Evolutionary conservation across 2,113 vertebrate species (phyloP).

Genomic region (Entosphenus tridentatus): DNA sequence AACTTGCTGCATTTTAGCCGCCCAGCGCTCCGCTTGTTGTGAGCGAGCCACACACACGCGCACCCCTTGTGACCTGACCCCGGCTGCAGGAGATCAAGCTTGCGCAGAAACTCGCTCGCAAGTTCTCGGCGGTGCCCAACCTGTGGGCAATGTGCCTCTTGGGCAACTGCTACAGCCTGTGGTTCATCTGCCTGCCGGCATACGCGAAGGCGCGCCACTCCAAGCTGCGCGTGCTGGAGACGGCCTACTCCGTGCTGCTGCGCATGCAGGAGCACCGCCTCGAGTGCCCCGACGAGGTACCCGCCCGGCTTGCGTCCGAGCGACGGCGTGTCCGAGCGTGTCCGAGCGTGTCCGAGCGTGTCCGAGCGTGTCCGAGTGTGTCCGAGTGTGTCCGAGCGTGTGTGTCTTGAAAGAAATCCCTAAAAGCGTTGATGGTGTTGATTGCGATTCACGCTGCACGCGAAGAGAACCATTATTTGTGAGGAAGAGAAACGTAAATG

Average conservation of each 20-base stretch:
- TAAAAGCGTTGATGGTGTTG: too few relatives aligned
- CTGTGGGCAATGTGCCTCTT: constrained; percentile 94
- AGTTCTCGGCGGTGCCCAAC: constrained; percentile 69
- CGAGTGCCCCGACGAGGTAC: constrained; percentile 83
- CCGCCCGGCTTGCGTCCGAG: neutral
- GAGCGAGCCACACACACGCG: too few relatives aligned
- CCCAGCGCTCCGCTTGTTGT: too few relatives aligned
- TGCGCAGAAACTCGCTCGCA: constrained; percentile 76
- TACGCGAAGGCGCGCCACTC: constrained; percentile 69
- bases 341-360: too few relatives aligned
- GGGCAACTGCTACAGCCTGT: constrained; percentile 73
- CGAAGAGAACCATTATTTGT: too few relatives aligned
- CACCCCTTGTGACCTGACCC: neutral
- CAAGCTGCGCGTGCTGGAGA: constrained; percentile 70
- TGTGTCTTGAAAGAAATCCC: too few relatives aligned
- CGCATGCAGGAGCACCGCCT: constrained; percentile 88
- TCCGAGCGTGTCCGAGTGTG: too few relatives aligned
- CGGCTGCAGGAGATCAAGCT: constrained; percentile 63
- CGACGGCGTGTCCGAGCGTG: too few relatives aligned
- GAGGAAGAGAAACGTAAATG: too few relatives aligned
- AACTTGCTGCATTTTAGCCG: too few relatives aligned
- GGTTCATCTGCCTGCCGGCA: constrained; percentile 90
- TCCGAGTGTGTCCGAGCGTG: too few relatives aligned
- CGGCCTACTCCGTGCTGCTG: constrained; percentile 65
- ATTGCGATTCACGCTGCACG: too few relatives aligned